Conservation (phyloP, 2,797 vertebrate genomes). For the Etheostoma perlongum region DNA sequence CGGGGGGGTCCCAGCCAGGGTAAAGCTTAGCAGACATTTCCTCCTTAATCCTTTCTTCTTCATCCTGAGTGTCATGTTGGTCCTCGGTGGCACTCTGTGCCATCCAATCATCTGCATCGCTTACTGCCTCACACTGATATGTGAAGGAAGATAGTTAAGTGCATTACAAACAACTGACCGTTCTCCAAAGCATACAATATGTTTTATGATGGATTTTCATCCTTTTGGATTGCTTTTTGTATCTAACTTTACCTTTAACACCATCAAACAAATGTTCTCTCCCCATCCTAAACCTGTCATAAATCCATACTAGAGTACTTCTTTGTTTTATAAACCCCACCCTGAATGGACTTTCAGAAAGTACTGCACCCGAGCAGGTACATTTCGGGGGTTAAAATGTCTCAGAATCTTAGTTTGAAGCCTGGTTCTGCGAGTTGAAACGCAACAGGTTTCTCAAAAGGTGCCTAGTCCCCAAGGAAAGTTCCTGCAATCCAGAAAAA, state of each 20-base stretch:
- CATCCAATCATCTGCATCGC: conserved; percentile 12
- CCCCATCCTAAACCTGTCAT: too few species aligned
- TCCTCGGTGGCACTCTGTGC: background rate
- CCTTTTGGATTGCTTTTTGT: background rate
- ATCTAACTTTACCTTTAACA: too few species aligned
- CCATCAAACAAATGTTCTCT: too few species aligned
- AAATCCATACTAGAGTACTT: too few species aligned
- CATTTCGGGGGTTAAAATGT: too few species aligned
- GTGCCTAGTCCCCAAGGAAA: background rate
- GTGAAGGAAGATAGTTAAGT: conserved; percentile 31
- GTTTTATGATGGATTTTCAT: background rate
- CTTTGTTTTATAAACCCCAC: too few species aligned
- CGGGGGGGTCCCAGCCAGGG: conserved; percentile 60
- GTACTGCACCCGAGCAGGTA: too few species aligned
- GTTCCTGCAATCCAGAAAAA: too few species aligned
- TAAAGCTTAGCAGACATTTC: conserved; percentile 44
- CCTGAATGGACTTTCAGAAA: too few species aligned
- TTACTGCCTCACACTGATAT: conserved; percentile 36
- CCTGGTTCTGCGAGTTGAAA: too few species aligned
- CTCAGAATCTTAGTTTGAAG: too few species aligned
- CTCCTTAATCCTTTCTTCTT: conserved; percentile 40
- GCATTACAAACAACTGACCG: background rate
- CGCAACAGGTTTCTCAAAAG: too few species aligned
- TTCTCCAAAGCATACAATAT: background rate
- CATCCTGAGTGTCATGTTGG: background rate